These are phyloP conservation scores for Leucoma salicis DNA, from an alignment of 2,888 invertebrate genomes.

Conservation along the genomic window DNA sequence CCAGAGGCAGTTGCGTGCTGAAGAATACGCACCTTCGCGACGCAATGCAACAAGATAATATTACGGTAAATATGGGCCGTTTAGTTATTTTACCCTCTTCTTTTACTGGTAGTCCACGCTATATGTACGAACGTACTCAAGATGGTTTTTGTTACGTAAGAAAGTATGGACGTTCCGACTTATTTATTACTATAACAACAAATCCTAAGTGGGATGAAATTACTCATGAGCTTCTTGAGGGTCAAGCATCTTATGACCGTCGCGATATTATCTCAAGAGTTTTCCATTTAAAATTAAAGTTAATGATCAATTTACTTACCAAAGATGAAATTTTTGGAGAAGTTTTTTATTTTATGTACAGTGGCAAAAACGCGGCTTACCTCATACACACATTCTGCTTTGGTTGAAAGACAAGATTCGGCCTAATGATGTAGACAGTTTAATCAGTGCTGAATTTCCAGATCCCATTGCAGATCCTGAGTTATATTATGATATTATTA, in stretches of 20 bases:
- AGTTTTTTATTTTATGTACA: constrained; percentile 19
- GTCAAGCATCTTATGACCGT: constrained; percentile 17
- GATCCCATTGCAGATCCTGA: constrained; percentile 25
- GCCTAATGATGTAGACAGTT: constrained; percentile 4
- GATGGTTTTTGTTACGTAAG: constrained; percentile 35
- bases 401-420: constrained; percentile 9
- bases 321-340: constrained; percentile 21
- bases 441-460: constrained; percentile 16
- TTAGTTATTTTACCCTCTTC: constrained; percentile 10
- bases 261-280: constrained; percentile 24
- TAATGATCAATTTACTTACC: constrained; percentile 12
- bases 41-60: constrained; percentile 9
- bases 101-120: constrained; percentile 44
- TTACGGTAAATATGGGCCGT: constrained; percentile 2
- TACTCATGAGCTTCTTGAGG: constrained; percentile 3
- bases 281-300: constrained; percentile 18
- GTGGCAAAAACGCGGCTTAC: constrained; percentile 13
- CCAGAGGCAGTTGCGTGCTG: neutral
- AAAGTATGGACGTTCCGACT: constrained; percentile 10
- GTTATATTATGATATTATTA: constrained; percentile 36
- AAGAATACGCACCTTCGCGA: constrained; percentile 17
- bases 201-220: constrained; percentile 5
- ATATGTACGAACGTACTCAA: constrained; percentile 37
- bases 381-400: constrained; percentile 3
- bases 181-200: constrained; percentile 9